Evolutionary conservation across 2,888 invertebrate genomes (phyloP).

Genomic region (Diachrysia chrysitis): DNA sequence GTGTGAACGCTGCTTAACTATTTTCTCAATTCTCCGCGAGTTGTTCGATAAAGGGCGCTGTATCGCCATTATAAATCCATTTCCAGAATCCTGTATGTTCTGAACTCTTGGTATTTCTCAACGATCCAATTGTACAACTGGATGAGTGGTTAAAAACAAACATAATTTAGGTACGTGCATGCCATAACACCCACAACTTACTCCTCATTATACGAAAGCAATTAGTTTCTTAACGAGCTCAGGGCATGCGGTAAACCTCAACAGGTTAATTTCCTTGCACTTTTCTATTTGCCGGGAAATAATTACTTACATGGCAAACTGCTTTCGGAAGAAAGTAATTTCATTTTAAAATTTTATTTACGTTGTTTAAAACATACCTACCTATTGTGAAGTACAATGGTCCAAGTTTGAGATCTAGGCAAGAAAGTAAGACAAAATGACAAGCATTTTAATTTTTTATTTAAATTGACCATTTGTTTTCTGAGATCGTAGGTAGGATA

Average conservation of each 20-base stretch:
- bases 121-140: slow-evolving; percentile 6
- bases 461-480: too few relatives aligned
- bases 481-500: too few relatives aligned
- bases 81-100: slow-evolving; percentile 33
- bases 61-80: slow-evolving; percentile 60
- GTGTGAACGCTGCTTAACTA: slow-evolving; percentile 36
- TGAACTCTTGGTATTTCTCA: slow-evolving; percentile 29
- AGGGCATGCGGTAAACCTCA: slow-evolving; percentile 24
- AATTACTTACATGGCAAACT: slow-evolving; percentile 3
- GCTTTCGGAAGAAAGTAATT: not conserved
- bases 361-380: not conserved
- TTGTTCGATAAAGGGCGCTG: slow-evolving; percentile 49
- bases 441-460: too few relatives aligned
- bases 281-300: slow-evolving; percentile 1
- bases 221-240: slow-evolving; percentile 38
- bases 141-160: not conserved
- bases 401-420: too few relatives aligned
- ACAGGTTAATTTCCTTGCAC: slow-evolving; percentile 29
- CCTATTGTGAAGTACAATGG: too few relatives aligned
- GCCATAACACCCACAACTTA: not conserved
- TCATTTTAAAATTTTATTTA: not conserved
- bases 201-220: slow-evolving; percentile 21
- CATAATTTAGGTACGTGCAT: not conserved
- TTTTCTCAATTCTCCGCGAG: slow-evolving; percentile 27
- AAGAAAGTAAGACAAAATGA: too few relatives aligned